These are phyloP conservation scores for Sarcophaga subvicina DNA, from an alignment of 2,888 invertebrate genomes.

Conservation along the genomic window DNA sequence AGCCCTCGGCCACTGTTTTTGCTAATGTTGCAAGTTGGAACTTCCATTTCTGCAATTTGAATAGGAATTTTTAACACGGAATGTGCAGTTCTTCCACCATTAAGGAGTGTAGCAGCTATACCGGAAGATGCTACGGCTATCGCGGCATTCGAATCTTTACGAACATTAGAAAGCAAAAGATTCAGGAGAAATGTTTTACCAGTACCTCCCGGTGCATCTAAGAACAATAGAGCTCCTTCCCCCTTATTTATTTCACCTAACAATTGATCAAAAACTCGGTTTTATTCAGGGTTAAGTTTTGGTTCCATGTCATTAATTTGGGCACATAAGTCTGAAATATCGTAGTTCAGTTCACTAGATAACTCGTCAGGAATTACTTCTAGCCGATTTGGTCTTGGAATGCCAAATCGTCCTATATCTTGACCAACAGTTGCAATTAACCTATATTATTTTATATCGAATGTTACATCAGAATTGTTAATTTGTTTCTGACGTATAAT, in stretches of 20 bases:
- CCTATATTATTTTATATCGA: slow-evolving; percentile 11
- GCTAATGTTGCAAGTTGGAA: slow-evolving; percentile 38
- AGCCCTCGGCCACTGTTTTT: slow-evolving; percentile 25
- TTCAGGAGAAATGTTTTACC: neutral
- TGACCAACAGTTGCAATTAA: neutral
- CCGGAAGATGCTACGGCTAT: neutral
- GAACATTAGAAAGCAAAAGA: too few species aligned
- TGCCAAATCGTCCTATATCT: slow-evolving; percentile 15
- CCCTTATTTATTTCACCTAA: too few species aligned
- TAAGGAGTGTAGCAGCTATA: slow-evolving; percentile 37
- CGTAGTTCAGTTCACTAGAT: slow-evolving; percentile 14
- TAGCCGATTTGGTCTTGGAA: slow-evolving; percentile 6
- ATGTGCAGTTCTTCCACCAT: slow-evolving; percentile 30
- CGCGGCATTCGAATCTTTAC: too few species aligned
- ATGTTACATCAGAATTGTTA: too few species aligned
- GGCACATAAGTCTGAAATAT: neutral
- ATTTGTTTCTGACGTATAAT: slow-evolving; percentile 4
- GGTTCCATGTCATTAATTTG: neutral
- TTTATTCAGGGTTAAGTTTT: neutral
- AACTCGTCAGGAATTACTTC: neutral
- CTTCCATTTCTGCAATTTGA: slow-evolving; percentile 10
- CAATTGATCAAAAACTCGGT: neutral
- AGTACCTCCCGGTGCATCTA: too few species aligned
- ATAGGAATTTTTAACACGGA: slow-evolving; percentile 25
- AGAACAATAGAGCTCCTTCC: too few species aligned